Evolutionary conservation across 2,888 invertebrate species (phyloP).

Genomic region (Malthinus flaveolus): DNA sequence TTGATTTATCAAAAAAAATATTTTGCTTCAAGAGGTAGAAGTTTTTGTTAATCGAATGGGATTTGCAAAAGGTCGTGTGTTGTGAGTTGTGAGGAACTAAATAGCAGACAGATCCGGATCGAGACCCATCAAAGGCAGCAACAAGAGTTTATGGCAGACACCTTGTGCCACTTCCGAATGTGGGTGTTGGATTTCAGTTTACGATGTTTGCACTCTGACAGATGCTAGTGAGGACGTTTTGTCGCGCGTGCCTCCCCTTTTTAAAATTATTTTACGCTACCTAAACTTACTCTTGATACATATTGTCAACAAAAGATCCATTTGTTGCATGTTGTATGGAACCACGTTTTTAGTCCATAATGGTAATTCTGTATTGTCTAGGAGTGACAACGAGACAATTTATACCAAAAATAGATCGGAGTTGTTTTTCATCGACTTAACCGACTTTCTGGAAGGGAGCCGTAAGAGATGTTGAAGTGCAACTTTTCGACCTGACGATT

Average conservation of each 20-base stretch:
- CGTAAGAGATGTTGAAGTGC: neutral
- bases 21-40: neutral
- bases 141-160: constrained; percentile 48
- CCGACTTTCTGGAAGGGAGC: neutral
- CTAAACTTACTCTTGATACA: constrained; percentile 4
- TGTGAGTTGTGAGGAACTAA: neutral
- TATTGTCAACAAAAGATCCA: constrained; percentile 18
- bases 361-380: neutral
- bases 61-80: neutral
- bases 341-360: neutral
- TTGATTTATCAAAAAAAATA: neutral
- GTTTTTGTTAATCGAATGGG: neutral
- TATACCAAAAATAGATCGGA: too few relatives aligned
- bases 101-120: constrained; percentile 23
- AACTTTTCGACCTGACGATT: neutral
- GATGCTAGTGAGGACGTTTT: constrained; percentile 39
- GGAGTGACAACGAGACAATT: too few relatives aligned
- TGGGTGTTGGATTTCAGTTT: constrained; percentile 48
- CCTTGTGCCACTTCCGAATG: constrained; percentile 52
- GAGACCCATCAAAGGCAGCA: constrained; percentile 17
- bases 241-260: constrained; percentile 25
- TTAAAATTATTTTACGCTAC: constrained; percentile 26
- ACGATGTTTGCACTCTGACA: constrained; percentile 51
- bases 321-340: constrained; percentile 6
- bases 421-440: neutral